A percentile compares a stretch with the other conserved stretches of the same genome.
Evolutionary conservation across 2,888 invertebrate genomes (phyloP).

Genomic region (Entomobrya multifasciata): DNA sequence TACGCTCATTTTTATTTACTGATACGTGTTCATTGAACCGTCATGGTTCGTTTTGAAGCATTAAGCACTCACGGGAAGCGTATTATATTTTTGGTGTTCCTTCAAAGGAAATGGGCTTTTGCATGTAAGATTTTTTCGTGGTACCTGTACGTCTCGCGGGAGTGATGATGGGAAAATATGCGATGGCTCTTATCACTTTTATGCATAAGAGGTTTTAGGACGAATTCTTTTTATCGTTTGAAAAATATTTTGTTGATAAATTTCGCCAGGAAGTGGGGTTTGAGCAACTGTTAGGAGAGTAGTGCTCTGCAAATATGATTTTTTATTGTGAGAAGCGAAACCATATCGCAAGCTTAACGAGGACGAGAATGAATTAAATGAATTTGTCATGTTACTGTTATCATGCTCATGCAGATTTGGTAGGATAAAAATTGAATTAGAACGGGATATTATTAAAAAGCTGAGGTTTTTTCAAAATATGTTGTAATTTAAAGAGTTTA

Average conservation of each 20-base stretch:
- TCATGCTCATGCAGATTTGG: not conserved
- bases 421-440: not conserved
- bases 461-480: slow-evolving; percentile 22
- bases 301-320: not conserved
- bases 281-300: not conserved
- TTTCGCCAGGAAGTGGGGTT: slow-evolving; percentile 53
- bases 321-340: too few species aligned
- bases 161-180: slow-evolving; percentile 27
- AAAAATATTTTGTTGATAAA: slow-evolving; percentile 10
- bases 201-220: not conserved
- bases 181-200: not conserved
- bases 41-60: too few species aligned
- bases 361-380: slow-evolving; percentile 35
- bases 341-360: not conserved
- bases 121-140: slow-evolving; percentile 12
- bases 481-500: not conserved
- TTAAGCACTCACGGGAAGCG: slow-evolving; percentile 4
- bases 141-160: slow-evolving; percentile 17
- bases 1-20: slow-evolving; percentile 41
- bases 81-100: not conserved
- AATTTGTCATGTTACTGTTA: slow-evolving; percentile 12
- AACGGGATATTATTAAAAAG: slow-evolving; percentile 27
- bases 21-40: slow-evolving; percentile 73
- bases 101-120: slow-evolving; percentile 18
- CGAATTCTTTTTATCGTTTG: not conserved